Evolutionary conservation across 2,888 invertebrate species (phyloP), one percentile per base, ranked within the genome.

Genomic region (Drosophila planitibia): DNA sequence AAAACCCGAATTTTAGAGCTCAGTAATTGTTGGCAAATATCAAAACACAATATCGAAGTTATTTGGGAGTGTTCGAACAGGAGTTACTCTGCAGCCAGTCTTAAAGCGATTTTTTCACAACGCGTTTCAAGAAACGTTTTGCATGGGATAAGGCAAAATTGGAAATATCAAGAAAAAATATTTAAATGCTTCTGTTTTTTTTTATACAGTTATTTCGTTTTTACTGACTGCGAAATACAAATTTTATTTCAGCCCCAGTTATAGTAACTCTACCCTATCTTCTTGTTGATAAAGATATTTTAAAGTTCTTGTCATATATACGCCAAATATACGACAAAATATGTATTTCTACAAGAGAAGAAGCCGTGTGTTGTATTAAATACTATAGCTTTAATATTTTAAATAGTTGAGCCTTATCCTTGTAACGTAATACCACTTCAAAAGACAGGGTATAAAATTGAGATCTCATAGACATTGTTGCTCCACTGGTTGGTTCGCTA

Each of bases 151-250:
- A n/a, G 1, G 39, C 9, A 9, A 39, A 39, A 39, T 39, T 39
- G 39, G n/a, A 9, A n/a, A 39, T n/a, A n/a, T n/a, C 1, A 4
- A 9, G 9, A 39, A 39, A 9, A n/a, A 9, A 9, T 10, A n/a
- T n/a, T 9, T 39, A 4, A 9, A 7, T 0, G 16, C 6, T 7
- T 19, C 0, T 3, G 1, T 39, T 7, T 39, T 39, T 9, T n/a
- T 9, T n/a, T n/a, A 3, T n/a, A 4, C 7, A 7, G n/a, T 0
- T 39, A 1, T n/a, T n/a, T 39, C 0, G 10, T 1, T 3, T n/a
- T n/a, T 41, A n/a, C 9, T 41, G 39, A 41, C 4, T 41, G 6
- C 2, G 1, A 22, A n/a, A 22, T 14, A 7, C 1, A 2, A 44
- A 22, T 7, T 22, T 3, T 14, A 14, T 44, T 44, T 14, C 4